Evolutionary conservation across 2,797 vertebrate genomes (phyloP), one percentile per base, ranked within the genome.

Genomic region (Geotrypetes seraphini): DNA sequence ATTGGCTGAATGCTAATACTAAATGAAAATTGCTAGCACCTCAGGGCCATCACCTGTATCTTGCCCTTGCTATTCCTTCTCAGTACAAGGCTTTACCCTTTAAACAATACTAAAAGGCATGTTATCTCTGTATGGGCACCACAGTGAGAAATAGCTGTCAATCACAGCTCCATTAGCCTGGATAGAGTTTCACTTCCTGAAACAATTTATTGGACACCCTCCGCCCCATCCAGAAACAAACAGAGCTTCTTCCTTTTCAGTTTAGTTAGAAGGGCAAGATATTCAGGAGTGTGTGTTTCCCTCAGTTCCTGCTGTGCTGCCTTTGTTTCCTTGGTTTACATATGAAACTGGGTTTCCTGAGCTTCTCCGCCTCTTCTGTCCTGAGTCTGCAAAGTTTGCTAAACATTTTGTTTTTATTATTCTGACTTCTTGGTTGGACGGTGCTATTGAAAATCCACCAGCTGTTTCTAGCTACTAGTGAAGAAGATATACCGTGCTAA

Each of bases 161-260:
- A 83, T 84, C 81, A 80, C 53, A 5, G 69, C 71, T 73, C 80
- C 79, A 81, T 78, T 68, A 76, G 78, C 68, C 61, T 61, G 79
- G 71, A 73, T 75, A 69, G 70, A 74, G 72, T 69, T 63, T 64
- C 65, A 67, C 75, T 81, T 81, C 77, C 78, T 78, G 73, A 71
- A 73, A 66, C 71, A 70, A 79, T 79, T 82, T 78, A 81, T 79
- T 82, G 73, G 73, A 81, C 82, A 81, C 74, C 69, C 76, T n/a
- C n/a, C n/a, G n/a, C n/a, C n/a, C n/a, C n/a, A n/a, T n/a, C n/a
- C n/a, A 76, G 69, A 59, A 73, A 66, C 68, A 31, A 65, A 57
- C 11, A 59, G 70, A 57, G 65, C 67, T 48, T 57, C 67, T 52
- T 64, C 68, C 74, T 62, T 66, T 76, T 65, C 64, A 78, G 71